Conservation (phyloP, 2,888 invertebrate species). For the Brachynemurus nebulosus region DNA sequence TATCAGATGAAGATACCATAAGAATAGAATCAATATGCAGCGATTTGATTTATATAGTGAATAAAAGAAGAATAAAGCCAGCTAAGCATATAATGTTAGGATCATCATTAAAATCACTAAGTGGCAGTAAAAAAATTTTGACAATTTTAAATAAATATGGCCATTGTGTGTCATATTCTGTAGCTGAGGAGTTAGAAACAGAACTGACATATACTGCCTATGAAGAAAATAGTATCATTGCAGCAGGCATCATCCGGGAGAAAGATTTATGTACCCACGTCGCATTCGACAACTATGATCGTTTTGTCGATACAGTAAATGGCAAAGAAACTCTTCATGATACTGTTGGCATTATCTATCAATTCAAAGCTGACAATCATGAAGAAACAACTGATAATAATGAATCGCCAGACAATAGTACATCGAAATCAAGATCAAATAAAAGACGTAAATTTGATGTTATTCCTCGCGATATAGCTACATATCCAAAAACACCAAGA, state of each 20-base stretch:
- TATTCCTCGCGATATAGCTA: background rate
- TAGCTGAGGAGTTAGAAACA: conserved; percentile 5
- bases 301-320: background rate
- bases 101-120: conserved; percentile 1
- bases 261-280: conserved; percentile 11
- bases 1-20: background rate
- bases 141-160: conserved; percentile 4
- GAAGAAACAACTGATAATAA: background rate
- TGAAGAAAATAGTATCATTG: background rate
- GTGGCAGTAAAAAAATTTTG: background rate
- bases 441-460: background rate
- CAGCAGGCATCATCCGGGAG: conserved; percentile 5
- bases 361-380: background rate
- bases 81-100: conserved; percentile 3
- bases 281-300: conserved; percentile 8
- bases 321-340: background rate
- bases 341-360: too few species aligned
- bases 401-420: background rate
- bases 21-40: background rate
- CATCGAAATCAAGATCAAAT: background rate
- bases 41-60: background rate
- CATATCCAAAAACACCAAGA: background rate
- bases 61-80: background rate
- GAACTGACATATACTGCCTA: conserved; percentile 4
- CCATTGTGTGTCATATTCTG: background rate